These are phyloP conservation scores for Cheilosia vulpina DNA, from an alignment of 2,888 invertebrate species.

Conservation along the genomic window DNA sequence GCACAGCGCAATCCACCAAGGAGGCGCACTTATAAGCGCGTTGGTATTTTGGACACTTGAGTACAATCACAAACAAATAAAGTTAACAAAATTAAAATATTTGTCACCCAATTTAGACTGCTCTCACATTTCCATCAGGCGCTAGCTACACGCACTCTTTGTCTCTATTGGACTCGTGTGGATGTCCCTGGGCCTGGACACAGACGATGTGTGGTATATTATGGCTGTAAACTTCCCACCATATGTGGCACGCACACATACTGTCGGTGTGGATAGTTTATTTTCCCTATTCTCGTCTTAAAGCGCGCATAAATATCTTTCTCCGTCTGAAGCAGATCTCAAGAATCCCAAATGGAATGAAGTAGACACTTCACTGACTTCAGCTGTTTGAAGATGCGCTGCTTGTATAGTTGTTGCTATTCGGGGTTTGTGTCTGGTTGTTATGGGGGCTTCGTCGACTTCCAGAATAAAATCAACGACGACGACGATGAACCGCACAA, in stretches of 20 bases:
- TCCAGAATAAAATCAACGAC: slow-evolving; percentile 55
- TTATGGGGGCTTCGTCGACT: slow-evolving; percentile 40
- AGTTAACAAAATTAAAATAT: slow-evolving; percentile 45
- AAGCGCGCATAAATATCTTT: slow-evolving; percentile 72
- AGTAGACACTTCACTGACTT: slow-evolving; percentile 70
- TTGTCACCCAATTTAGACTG: slow-evolving; percentile 54
- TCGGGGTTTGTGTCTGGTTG: slow-evolving; percentile 27
- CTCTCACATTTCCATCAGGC: not conserved
- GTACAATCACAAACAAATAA: slow-evolving; percentile 37
- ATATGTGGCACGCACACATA: slow-evolving; percentile 66
- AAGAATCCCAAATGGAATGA: slow-evolving; percentile 69
- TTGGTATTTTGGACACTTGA: slow-evolving; percentile 44
- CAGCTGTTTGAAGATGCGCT: slow-evolving; percentile 65
- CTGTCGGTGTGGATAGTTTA: slow-evolving; percentile 53
- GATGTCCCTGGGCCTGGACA: slow-evolving; percentile 61
- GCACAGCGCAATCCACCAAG: slow-evolving; percentile 3
- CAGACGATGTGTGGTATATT: slow-evolving; percentile 28
- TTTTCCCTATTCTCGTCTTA: slow-evolving; percentile 37
- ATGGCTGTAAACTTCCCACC: slow-evolving; percentile 39
- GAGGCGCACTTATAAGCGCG: slow-evolving; percentile 1
- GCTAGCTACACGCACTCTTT: slow-evolving; percentile 26
- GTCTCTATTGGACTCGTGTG: slow-evolving; percentile 6
- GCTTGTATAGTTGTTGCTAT: slow-evolving; percentile 18
- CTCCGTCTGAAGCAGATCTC: slow-evolving; percentile 43
- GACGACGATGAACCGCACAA: slow-evolving; percentile 31